Evolutionary conservation across 2,797 vertebrate species (phyloP).

Genomic region (Mormyrus proboscirostris): DNA sequence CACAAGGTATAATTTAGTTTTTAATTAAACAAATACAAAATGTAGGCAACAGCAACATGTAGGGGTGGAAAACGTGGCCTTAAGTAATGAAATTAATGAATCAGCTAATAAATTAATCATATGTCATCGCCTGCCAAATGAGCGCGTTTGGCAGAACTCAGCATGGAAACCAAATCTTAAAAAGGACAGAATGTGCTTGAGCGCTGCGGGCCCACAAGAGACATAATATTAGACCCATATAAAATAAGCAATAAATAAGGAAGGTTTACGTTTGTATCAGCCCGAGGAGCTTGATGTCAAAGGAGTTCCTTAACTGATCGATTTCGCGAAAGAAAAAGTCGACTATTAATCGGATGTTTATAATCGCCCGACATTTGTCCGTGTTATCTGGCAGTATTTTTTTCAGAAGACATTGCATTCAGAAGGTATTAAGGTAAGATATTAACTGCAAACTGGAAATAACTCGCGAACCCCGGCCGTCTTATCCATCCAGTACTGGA

Average conservation of each 20-base stretch:
- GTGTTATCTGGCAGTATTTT: neutral
- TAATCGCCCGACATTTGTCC: neutral
- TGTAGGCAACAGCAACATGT: neutral
- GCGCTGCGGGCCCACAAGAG: neutral
- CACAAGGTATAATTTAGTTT: neutral
- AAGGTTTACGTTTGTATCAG: neutral
- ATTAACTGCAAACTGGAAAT: neutral
- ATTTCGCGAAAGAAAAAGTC: neutral
- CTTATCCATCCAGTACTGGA: neutral
- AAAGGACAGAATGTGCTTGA: neutral
- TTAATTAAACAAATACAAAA: neutral
- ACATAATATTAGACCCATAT: neutral
- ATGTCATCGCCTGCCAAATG: slow-evolving; percentile 55
- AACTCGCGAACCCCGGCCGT: neutral
- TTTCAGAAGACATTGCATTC: neutral
- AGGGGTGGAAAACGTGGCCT: slow-evolving; percentile 39
- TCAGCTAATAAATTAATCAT: slow-evolving; percentile 66
- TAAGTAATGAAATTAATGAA: slow-evolving; percentile 67
- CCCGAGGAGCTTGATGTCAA: neutral
- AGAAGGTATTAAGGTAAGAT: neutral
- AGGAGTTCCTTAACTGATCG: neutral
- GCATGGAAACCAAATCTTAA: neutral
- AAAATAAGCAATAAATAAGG: neutral
- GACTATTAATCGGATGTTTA: neutral
- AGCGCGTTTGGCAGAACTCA: slow-evolving; percentile 46